phyloP scores from a whole-genome alignment of 2,888 invertebrate genomes.

The Epinotia ramella region DNA sequence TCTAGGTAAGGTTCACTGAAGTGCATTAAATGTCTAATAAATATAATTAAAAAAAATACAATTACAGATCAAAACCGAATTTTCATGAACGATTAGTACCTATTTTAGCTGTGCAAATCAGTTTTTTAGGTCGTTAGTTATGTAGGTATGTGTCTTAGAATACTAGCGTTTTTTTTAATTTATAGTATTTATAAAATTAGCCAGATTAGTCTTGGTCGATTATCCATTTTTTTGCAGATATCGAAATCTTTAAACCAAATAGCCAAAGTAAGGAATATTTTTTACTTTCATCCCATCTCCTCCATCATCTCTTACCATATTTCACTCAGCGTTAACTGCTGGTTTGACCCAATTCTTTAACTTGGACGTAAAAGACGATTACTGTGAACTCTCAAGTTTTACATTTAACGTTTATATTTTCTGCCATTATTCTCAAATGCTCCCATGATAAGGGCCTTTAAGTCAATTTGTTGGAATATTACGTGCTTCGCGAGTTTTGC shows the following conservation, averaged over 20 bases:
- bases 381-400: slow-evolving; percentile 30
- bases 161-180: too few species aligned
- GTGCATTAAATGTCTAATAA: too few species aligned
- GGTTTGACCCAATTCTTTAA: slow-evolving; percentile 51
- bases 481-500: background rate
- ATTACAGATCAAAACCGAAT: too few species aligned
- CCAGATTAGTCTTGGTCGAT: too few species aligned
- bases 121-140: too few species aligned
- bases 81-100: too few species aligned
- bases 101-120: too few species aligned
- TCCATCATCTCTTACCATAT: slow-evolving; percentile 2
- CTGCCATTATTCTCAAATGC: slow-evolving; percentile 5
- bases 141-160: too few species aligned
- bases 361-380: slow-evolving; percentile 49
- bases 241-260: background rate
- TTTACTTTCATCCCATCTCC: background rate
- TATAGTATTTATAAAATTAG: too few species aligned
- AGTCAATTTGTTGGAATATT: slow-evolving; percentile 19
- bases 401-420: slow-evolving; percentile 11
- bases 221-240: background rate
- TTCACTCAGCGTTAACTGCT: slow-evolving; percentile 49
- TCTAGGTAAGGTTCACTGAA: background rate
- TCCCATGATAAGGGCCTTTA: slow-evolving; percentile 7
- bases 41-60: too few species aligned
- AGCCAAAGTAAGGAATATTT: background rate